phyloP scores from a whole-genome alignment of 2,888 invertebrate species.

The Diabrotica balteata region DNA sequence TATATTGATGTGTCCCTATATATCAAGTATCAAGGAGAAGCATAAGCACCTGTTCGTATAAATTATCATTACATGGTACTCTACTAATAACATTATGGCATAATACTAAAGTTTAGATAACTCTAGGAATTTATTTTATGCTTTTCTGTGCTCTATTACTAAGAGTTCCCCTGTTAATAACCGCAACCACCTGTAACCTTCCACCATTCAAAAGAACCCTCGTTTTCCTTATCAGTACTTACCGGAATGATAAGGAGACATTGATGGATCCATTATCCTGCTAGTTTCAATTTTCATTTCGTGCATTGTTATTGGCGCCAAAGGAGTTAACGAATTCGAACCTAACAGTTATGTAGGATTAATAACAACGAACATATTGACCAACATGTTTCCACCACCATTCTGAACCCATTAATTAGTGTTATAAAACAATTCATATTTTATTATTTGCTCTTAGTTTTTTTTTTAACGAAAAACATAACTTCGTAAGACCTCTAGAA shows the following conservation, averaged over 20 bases:
- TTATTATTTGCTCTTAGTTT: too few species aligned
- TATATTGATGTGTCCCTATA: too few species aligned
- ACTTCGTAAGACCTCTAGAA: too few species aligned
- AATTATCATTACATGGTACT: background rate
- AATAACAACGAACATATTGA: slow-evolving; percentile 12
- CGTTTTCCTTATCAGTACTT: slow-evolving; percentile 53
- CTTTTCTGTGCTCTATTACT: too few species aligned
- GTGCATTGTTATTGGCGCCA: slow-evolving; percentile 78
- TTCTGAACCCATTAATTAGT: background rate
- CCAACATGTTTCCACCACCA: slow-evolving; percentile 38
- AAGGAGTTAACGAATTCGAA: slow-evolving; percentile 72
- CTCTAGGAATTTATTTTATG: too few species aligned
- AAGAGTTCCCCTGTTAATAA: too few species aligned
- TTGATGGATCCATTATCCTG: slow-evolving; percentile 69
- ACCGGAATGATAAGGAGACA: slow-evolving; percentile 77
- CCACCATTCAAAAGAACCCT: slow-evolving; percentile 5
- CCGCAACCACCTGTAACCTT: background rate
- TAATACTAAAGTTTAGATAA: too few species aligned
- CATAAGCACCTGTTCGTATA: background rate
- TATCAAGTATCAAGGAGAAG: background rate
- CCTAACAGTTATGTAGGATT: slow-evolving; percentile 55
- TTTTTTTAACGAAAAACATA: too few species aligned
- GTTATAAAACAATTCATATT: too few species aligned
- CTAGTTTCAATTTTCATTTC: slow-evolving; percentile 74
- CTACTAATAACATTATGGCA: background rate